Base-by-base conservation (phyloP, 2,888 invertebrate species). In the Gymnoscelis rufifasciata region DNA sequence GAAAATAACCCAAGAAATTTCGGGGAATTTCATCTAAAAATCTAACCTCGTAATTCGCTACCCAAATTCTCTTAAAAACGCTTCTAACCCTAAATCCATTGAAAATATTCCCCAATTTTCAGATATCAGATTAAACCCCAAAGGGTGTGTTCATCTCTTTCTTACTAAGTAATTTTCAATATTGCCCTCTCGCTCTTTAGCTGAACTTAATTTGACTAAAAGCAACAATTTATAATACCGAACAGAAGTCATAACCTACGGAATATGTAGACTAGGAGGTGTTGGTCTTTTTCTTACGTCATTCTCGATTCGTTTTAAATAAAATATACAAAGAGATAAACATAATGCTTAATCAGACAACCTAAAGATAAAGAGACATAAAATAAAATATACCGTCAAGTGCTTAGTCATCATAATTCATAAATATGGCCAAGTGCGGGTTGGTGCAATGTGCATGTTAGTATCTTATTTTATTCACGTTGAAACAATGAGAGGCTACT, bases 161-260 rank as follows among this genome's bases (percentile, higher is more conserved):
- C 35, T 12, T 24, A 7, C 50, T 6, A 29, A 31, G n/a, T 27
- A 23, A 8, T 14, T 31, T 11, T 27, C 30, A 3, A 23, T 56
- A 47, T 27, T 15, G 35, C 47, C 43, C 26, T 65, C 60, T 51
- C 59, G 31, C 26, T 62, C 51, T 11, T n/a, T 30, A 30, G 27
- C 15, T 15, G 48, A 63, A 62, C 66, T 66, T 66, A 65, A 67
- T 69, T 66, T 62, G 50, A 57, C 56, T 67, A 67, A 66, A 61
- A 66, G 67, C 60, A 62, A 62, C 65, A 59, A 68, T 65, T 67
- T 66, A 65, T 65, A 64, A 64, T 63, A 38, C 46, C 42, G 38
- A 37, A 45, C 52, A 43, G 45, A 43, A 45, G 45, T 54, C 49
- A 56, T 54, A 56, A 52, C 46, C 41, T 46, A 50, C 35, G 36